Conservation (phyloP, 2,113 vertebrate species). For the Pangasianodon hypophthalmus region DNA sequence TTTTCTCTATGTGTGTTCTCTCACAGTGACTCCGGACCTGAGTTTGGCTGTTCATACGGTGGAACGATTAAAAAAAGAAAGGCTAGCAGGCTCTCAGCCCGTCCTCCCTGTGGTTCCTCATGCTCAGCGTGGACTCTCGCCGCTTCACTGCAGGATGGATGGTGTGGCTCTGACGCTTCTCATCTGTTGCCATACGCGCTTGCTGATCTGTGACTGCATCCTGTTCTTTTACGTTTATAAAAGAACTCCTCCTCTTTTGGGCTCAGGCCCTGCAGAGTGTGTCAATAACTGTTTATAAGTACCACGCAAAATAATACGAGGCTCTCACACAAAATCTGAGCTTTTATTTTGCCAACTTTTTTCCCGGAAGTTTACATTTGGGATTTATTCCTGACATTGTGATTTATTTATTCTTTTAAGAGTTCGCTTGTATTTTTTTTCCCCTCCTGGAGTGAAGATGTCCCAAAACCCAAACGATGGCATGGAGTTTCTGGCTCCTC, state of each 20-base stretch:
- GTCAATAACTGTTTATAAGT: slow-evolving; percentile 63
- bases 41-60: slow-evolving; percentile 24
- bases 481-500: slow-evolving; percentile 71
- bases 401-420: slow-evolving; percentile 61
- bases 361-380: slow-evolving; percentile 46
- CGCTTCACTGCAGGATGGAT: slow-evolving; percentile 75
- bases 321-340: slow-evolving; percentile 27
- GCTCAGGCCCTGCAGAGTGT: slow-evolving; percentile 62
- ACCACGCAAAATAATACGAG: slow-evolving; percentile 26
- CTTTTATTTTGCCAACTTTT: slow-evolving; percentile 31
- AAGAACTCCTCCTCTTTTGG: slow-evolving; percentile 69
- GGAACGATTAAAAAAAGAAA: slow-evolving; percentile 17
- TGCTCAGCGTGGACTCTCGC: slow-evolving; percentile 58
- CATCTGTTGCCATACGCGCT: slow-evolving; percentile 59
- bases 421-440: background rate
- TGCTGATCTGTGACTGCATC: slow-evolving; percentile 61
- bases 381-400: slow-evolving; percentile 17
- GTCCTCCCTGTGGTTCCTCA: slow-evolving; percentile 61
- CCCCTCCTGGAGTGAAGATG: slow-evolving; percentile 58
- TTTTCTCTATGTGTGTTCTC: slow-evolving; percentile 36
- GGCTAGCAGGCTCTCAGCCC: slow-evolving; percentile 44
- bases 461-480: slow-evolving; percentile 70
- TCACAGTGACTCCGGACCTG: slow-evolving; percentile 48
- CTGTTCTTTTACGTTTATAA: slow-evolving; percentile 66
- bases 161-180: slow-evolving; percentile 70